Evolutionary conservation across 2,797 vertebrate species (phyloP).

Genomic region (Spinus pinus): DNA sequence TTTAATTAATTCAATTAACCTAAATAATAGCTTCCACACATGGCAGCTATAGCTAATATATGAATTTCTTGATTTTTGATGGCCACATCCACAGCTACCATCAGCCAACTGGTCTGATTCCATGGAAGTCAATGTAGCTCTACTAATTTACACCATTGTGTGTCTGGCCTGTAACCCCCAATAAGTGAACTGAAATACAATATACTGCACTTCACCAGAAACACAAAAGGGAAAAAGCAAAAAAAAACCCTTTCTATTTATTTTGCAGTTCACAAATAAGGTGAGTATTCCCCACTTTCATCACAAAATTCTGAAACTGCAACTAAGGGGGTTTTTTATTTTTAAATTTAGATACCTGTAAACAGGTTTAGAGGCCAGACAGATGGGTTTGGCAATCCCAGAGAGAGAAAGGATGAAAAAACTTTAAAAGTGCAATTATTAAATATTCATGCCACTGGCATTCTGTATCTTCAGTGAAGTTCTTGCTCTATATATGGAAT

Average conservation of each 20-base stretch:
- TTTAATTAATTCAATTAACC: slow-evolving; percentile 71
- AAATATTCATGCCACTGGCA: slow-evolving; percentile 43
- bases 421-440: slow-evolving; percentile 4
- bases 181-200: neutral
- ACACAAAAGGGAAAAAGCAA: neutral
- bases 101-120: neutral
- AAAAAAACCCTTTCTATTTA: neutral
- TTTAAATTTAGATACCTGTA: neutral
- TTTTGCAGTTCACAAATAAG: neutral
- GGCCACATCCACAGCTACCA: neutral
- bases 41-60: slow-evolving; percentile 50
- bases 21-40: slow-evolving; percentile 63
- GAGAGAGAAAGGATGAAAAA: slow-evolving; percentile 34
- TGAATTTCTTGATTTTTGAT: slow-evolving; percentile 27
- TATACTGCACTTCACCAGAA: neutral
- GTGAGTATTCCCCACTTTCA: neutral
- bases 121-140: neutral
- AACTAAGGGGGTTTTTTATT: fast-evolving
- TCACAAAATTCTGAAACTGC: neutral
- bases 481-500: slow-evolving; percentile 1
- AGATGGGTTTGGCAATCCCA: slow-evolving; percentile 17
- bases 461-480: slow-evolving; percentile 15
- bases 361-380: neutral
- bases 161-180: neutral
- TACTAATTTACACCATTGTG: neutral